These are phyloP conservation scores for western clawed frog (Xenopus tropicalis) DNA, from an alignment of 2,113 vertebrate species.

Conservation along the genomic window UCB_Xtro_10.0 CM004451.2:66220001-66220500, in stretches of 20 bases:
- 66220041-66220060: background rate
- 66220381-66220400: slow-evolving; percentile 3
- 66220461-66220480: background rate
- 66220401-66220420: slow-evolving; percentile 5
- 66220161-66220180: slow-evolving; percentile 1
- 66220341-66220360: no score
- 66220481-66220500: background rate
- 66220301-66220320: background rate
- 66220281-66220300: background rate
- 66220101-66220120: slow-evolving; percentile 15
- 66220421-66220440: slow-evolving; percentile 18
- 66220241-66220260: background rate
- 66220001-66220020: slow-evolving; percentile 76
- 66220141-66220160: background rate
- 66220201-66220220: background rate
- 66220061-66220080: background rate
- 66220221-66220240: no score
- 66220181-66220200: background rate
- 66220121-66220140: slow-evolving; percentile 17
- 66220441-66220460: background rate
- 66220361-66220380: background rate
- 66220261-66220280: background rate
- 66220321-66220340: background rate
- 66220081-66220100: slow-evolving; percentile 25
- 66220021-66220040: slow-evolving; percentile 41